Evolutionary conservation across 2,113 vertebrate genomes (phyloP).

Genomic region (Mustelus asterias): DNA sequence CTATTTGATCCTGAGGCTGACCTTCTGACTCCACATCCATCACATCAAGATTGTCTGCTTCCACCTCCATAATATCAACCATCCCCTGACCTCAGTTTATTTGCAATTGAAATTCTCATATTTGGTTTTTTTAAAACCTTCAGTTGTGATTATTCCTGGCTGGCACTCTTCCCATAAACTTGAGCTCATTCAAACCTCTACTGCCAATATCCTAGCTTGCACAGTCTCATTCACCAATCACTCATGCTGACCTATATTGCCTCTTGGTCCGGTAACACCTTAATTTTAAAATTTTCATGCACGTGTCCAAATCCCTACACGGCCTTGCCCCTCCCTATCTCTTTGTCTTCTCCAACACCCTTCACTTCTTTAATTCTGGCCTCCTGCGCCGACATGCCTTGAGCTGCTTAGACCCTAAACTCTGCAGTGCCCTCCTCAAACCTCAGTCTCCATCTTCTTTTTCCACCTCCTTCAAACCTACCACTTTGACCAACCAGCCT

Average conservation of each 20-base stretch:
- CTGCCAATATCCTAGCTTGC: not conserved
- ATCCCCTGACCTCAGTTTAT: not conserved
- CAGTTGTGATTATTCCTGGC: not conserved
- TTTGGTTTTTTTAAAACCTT: not conserved
- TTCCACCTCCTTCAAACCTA: not conserved
- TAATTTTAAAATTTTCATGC: not conserved
- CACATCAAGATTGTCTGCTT: not conserved
- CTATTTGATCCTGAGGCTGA: not conserved
- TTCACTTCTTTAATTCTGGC: not conserved
- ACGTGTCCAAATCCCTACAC: not conserved
- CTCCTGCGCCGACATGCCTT: not conserved
- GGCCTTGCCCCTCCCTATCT: not conserved
- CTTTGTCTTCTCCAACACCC: not conserved
- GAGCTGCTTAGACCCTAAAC: not conserved
- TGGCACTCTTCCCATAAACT: too few relatives aligned
- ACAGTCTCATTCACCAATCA: not conserved
- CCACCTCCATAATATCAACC: not conserved
- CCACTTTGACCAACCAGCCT: not conserved
- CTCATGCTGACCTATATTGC: not conserved
- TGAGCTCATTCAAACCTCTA: too few relatives aligned
- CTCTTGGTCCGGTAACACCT: not conserved
- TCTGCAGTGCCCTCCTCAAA: not conserved
- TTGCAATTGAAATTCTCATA: not conserved
- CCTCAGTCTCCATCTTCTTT: not conserved
- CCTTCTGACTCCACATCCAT: not conserved